Evolutionary conservation across 2,888 invertebrate genomes (phyloP), one percentile per base, ranked within the genome.

Genomic region (Eudemis profundana): DNA sequence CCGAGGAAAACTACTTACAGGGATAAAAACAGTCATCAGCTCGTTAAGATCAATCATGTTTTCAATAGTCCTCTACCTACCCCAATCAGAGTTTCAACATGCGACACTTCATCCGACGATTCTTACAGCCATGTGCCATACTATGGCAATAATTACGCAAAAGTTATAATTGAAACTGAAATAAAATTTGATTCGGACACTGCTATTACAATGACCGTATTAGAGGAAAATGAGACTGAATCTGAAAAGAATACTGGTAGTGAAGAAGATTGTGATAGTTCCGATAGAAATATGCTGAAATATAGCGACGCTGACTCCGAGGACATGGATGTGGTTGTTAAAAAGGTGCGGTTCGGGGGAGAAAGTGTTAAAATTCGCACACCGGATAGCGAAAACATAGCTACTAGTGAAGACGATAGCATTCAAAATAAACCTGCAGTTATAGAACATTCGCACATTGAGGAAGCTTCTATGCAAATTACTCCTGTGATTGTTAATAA

Each of bases 281-380:
- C 88, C 8, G 91, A 92, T 72, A 78, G 86, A 53, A 87, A 93
- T 56, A 90, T 94, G 74, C 83, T 95, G 33, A 93, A 93, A 74
- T 93, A 95, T 59, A 90, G 95, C 59, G 94, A 94, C 40, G 94
- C 93, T 33, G 94, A 94, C 61, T 92, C 94, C 0, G 94, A 94
- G 61, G 94, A 94, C 69, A 91, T 87, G 8, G 93, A 93, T 63
- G 92, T 90, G 14, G 85, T 84, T 33, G 92, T 94, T 19, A 94
- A 96, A 79, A 94, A 96, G 76, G 97, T 97, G 7, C 94, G 96
- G 53, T 97, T 97, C 73, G 97, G 97, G 3, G 97, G 97, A n/a
- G 97, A 97, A 86, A 93, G 96, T 69, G 95, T 97, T 3, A 97
- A 97, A 90, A 94, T 97, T 84, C 90, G 97, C 69, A 97, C 97